Conservation (phyloP, 2,888 invertebrate species). For the Fissipunctia ypsillon region DNA sequence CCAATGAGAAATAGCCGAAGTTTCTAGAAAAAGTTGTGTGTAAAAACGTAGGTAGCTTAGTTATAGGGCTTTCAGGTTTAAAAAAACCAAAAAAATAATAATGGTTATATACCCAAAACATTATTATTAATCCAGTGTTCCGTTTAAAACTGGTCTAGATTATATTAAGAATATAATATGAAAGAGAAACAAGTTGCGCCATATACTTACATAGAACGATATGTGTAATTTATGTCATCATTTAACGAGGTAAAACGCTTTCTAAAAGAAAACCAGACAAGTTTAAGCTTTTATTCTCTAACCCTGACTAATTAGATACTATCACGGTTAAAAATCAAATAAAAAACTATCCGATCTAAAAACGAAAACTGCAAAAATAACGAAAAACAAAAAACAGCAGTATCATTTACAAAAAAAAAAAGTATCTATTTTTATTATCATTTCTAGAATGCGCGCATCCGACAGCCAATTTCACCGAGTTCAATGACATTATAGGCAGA, state of each 20-base stretch:
- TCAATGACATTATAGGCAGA: conserved; percentile 83
- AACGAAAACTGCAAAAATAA: neutral
- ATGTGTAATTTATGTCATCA: no score
- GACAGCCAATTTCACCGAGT: conserved; percentile 67
- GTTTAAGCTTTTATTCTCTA: neutral
- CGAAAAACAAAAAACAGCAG: neutral
- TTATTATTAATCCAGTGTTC: no score
- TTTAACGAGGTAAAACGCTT: neutral
- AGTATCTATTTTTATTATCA: neutral
- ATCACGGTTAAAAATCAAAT: neutral
- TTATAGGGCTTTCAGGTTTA: neutral
- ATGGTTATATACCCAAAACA: neutral
- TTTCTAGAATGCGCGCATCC: conserved; percentile 41
- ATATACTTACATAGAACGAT: no score
- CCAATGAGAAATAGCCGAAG: conserved; percentile 49
- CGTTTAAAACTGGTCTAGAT: neutral
- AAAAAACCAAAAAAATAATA: neutral
- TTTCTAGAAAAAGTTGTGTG: conserved; percentile 20
- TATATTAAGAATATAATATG: neutral
- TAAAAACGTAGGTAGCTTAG: neutral
- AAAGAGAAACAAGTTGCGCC: neutral
- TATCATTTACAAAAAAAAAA: neutral
- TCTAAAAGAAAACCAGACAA: neutral
- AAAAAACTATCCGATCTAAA: neutral
- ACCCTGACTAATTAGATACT: no score